These are phyloP conservation scores for Passerina amoena DNA, from an alignment of 2,113 vertebrate species.

Conservation along the genomic window DNA sequence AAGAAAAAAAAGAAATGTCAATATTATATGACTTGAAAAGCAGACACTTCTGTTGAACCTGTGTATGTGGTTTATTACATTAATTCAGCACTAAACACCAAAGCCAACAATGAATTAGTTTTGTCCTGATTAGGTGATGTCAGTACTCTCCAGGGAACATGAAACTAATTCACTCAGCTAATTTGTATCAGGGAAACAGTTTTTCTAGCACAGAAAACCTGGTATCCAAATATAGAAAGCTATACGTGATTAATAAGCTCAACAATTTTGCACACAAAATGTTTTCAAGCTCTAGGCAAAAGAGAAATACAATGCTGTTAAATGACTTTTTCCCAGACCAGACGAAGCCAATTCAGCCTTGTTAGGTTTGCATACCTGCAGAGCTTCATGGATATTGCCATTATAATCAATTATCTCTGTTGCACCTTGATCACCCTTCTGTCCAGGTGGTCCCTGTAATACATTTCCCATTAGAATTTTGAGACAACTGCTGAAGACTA, in stretches of 20 bases:
- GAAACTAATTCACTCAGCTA: conserved; percentile 10
- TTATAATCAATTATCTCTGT: conserved; percentile 99
- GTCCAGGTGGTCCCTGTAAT: conserved; percentile 91
- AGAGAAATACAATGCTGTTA: not conserved
- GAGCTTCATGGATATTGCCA: conserved; percentile 95
- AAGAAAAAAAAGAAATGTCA: not conserved
- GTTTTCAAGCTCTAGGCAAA: not conserved
- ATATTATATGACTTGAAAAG: conserved; percentile 30
- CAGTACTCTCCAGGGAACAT: not conserved
- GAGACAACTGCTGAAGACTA: not conserved
- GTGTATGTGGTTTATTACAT: conserved; percentile 1
- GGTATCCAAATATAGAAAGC: conserved; percentile 29
- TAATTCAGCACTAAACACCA: conserved; percentile 9
- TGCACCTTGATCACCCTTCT: conserved; percentile 94
- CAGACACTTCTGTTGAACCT: not conserved
- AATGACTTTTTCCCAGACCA: not conserved
- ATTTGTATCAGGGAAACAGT: conserved; percentile 21
- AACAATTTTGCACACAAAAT: not conserved
- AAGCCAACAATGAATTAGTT: not conserved
- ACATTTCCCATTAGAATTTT: not conserved
- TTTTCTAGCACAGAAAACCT: not conserved
- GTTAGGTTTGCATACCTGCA: conserved; percentile 83
- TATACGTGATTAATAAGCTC: not conserved
- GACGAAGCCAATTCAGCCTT: not conserved
- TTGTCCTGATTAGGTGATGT: conserved; percentile 19